phyloP scores from a whole-genome alignment of 2,888 invertebrate species.

The Spisula solida region DNA sequence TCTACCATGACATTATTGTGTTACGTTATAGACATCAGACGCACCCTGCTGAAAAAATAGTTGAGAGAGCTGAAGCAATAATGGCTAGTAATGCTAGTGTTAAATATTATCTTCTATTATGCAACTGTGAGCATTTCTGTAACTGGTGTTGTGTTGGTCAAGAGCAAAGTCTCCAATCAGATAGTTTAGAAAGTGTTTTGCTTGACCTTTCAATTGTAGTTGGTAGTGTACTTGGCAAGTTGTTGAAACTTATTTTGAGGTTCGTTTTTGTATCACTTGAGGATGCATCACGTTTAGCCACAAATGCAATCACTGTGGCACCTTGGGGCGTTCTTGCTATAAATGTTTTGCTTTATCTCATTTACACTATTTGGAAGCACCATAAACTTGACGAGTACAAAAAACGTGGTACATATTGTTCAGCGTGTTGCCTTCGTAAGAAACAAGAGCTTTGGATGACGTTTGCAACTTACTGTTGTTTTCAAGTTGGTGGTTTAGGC shows the following conservation, averaged over 20 bases:
- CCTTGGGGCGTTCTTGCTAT: constrained; percentile 40
- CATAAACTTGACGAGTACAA: constrained; percentile 25
- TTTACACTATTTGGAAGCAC: constrained; percentile 47
- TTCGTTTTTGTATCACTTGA: constrained; percentile 35
- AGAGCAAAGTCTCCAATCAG: constrained; percentile 49
- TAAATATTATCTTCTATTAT: constrained; percentile 30
- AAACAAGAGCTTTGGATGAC: constrained; percentile 46
- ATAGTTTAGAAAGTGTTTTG: background rate
- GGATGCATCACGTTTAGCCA: constrained; percentile 34
- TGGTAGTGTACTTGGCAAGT: constrained; percentile 39
- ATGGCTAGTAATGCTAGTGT: constrained; percentile 18
- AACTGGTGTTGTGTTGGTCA: constrained; percentile 57
- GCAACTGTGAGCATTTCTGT: constrained; percentile 62
- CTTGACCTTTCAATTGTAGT: constrained; percentile 10
- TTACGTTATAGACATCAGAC: constrained; percentile 47
- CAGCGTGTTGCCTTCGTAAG: constrained; percentile 30
- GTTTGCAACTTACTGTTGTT: constrained; percentile 31
- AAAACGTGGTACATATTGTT: constrained; percentile 38
- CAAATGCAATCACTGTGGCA: background rate
- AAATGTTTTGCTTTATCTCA: constrained; percentile 35
- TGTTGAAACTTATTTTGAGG: constrained; percentile 30
- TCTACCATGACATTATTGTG: constrained; percentile 49
- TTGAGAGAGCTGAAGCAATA: constrained; percentile 43
- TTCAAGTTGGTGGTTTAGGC: constrained; percentile 46
- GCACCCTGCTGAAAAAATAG: constrained; percentile 34